Evolutionary conservation across 2,888 invertebrate species (phyloP).

Genomic region (Phaedon cochleariae): DNA sequence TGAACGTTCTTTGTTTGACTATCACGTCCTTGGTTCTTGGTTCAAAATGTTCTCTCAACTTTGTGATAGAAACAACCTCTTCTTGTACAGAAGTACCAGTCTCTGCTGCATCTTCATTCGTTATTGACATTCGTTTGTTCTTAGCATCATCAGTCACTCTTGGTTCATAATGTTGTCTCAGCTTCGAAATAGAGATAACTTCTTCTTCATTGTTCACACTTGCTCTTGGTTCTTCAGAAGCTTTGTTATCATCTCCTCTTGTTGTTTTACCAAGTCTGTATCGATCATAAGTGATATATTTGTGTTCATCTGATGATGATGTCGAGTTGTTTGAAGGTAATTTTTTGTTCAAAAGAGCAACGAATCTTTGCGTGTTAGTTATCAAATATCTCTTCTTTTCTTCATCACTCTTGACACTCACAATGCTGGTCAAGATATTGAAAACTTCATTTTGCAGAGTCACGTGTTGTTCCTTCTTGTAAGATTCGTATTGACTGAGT

Average conservation of each 20-base stretch:
- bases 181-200: too few species aligned
- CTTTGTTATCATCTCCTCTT: too few species aligned
- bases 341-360: constrained; percentile 40
- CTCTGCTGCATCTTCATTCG: background rate
- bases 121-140: too few species aligned
- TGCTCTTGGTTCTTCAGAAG: too few species aligned
- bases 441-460: constrained; percentile 45
- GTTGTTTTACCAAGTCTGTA: background rate
- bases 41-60: too few species aligned
- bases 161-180: too few species aligned
- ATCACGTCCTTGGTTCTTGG: background rate
- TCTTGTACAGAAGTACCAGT: too few species aligned
- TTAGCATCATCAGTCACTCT: too few species aligned
- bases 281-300: background rate
- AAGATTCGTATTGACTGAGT: constrained; percentile 41
- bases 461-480: constrained; percentile 46
- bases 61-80: too few species aligned
- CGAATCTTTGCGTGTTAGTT: constrained; percentile 37
- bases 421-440: constrained; percentile 42
- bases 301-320: background rate
- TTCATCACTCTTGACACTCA: constrained; percentile 37
- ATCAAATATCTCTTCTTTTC: constrained; percentile 37
- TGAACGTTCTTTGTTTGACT: too few species aligned
- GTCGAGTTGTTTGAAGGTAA: constrained; percentile 33
- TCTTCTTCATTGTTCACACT: too few species aligned